Conservation (phyloP, 2,888 invertebrate genomes). For the Mechanitis mazaeus region DNA sequence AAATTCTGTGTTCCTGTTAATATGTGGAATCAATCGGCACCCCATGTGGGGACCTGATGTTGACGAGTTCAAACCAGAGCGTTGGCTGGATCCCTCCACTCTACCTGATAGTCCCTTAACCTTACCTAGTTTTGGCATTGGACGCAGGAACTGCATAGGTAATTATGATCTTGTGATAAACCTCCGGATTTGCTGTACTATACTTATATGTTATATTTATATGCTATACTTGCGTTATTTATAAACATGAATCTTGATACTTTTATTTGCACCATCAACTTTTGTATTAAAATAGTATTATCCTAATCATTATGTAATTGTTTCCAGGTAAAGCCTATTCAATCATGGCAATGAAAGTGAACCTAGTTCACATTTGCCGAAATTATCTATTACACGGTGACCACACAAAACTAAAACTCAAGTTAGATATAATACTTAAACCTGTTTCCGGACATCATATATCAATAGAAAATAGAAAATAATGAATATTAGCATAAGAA, state of each 20-base stretch:
- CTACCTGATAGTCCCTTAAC: slow-evolving; percentile 23
- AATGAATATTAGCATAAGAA: neutral
- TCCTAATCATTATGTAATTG: neutral
- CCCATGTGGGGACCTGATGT: slow-evolving; percentile 32
- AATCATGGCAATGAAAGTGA: neutral
- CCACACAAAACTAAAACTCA: neutral
- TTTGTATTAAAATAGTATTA: too few relatives aligned
- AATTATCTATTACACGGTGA: neutral
- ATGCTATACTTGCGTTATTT: too few relatives aligned
- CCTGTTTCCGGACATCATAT: neutral
- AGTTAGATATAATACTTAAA: neutral
- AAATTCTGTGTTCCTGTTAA: neutral
- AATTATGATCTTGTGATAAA: slow-evolving; percentile 10
- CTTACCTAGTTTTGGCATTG: slow-evolving; percentile 27
- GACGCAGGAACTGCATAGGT: slow-evolving; percentile 31
- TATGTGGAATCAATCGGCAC: slow-evolving; percentile 10
- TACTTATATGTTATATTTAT: too few relatives aligned
- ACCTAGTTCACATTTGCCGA: neutral
- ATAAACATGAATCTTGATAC: too few relatives aligned
- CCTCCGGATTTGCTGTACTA: too few relatives aligned
- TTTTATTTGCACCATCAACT: too few relatives aligned
- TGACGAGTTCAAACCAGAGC: slow-evolving; percentile 30
- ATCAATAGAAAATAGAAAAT: neutral
- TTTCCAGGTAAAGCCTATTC: neutral
- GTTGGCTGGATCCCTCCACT: slow-evolving; percentile 28